These are phyloP conservation scores for Hybognathus amarus DNA, from an alignment of 2,797 vertebrate genomes.

Conservation along the genomic window DNA sequence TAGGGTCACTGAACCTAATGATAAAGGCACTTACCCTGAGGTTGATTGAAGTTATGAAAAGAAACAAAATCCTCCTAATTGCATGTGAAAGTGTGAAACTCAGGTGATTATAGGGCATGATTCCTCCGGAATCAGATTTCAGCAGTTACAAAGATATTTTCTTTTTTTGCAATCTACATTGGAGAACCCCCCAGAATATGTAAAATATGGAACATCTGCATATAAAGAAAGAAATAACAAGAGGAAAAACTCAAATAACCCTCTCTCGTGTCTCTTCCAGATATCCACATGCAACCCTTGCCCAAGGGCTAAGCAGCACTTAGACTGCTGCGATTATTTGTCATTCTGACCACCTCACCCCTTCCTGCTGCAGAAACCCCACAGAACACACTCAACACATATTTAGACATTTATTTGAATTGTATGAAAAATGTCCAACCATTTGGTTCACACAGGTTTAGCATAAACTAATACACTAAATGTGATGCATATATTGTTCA, in stretches of 20 bases:
- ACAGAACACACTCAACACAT: not conserved
- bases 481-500: no score
- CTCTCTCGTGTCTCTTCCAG: slow-evolving; percentile 12
- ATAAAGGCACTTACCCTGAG: slow-evolving; percentile 1
- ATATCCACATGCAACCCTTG: slow-evolving; percentile 19
- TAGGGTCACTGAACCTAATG: not conserved
- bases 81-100: not conserved
- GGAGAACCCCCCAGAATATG: not conserved
- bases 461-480: no score
- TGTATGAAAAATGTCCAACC: not conserved
- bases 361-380: not conserved
- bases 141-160: no score
- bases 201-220: slow-evolving; percentile 15
- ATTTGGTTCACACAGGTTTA: no score
- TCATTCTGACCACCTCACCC: slow-evolving; percentile 26
- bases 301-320: slow-evolving; percentile 27
- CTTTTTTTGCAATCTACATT: not conserved
- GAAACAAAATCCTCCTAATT: not conserved
- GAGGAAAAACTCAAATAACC: slow-evolving; percentile 27
- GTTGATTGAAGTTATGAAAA: not conserved
- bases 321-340: slow-evolving; percentile 19
- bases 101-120: not conserved
- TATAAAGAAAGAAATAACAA: not conserved
- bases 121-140: no score
- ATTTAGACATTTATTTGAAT: not conserved